A percentile compares a stretch with the other conserved stretches of the same genome.
Evolutionary conservation across 2,797 vertebrate species (phyloP).

Genomic region (Pantherophis vulpinus): DNA sequence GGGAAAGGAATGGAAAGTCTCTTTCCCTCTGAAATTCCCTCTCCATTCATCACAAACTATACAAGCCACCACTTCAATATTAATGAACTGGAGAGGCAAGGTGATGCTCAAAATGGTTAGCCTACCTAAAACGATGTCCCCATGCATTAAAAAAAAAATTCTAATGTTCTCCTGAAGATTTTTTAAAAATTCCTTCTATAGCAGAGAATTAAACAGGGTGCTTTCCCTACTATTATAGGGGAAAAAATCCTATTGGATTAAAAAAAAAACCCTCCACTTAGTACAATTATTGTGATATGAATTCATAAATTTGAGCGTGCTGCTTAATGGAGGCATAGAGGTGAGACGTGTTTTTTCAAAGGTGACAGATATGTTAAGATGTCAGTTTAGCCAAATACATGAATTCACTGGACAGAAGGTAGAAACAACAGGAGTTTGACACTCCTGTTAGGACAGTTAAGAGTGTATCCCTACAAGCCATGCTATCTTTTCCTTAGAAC

Average conservation of each 20-base stretch:
- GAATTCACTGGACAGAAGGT: not conserved
- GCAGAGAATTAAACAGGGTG: not conserved
- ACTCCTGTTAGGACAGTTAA: too few species aligned
- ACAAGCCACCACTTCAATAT: not conserved
- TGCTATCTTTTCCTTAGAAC: not conserved
- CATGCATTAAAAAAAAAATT: constrained; percentile 12
- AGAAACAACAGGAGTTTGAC: not conserved
- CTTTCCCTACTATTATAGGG: not conserved
- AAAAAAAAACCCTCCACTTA: not conserved
- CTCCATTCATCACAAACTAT: not conserved
- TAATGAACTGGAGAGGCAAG: not conserved
- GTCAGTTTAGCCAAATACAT: not conserved
- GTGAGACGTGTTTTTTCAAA: not conserved
- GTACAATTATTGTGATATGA: not conserved
- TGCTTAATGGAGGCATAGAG: not conserved
- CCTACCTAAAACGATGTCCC: not conserved
- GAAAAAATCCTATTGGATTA: not conserved
- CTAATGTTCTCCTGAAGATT: accelerated
- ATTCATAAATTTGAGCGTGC: not conserved
- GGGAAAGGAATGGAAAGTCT: not conserved
- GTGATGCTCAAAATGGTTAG: not conserved
- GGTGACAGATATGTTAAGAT: not conserved
- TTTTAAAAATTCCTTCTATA: not conserved
- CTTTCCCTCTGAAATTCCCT: not conserved
- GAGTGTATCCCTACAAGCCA: too few species aligned